Evolutionary conservation across 2,888 invertebrate species (phyloP).

Genomic region (Andrena bucephala): DNA sequence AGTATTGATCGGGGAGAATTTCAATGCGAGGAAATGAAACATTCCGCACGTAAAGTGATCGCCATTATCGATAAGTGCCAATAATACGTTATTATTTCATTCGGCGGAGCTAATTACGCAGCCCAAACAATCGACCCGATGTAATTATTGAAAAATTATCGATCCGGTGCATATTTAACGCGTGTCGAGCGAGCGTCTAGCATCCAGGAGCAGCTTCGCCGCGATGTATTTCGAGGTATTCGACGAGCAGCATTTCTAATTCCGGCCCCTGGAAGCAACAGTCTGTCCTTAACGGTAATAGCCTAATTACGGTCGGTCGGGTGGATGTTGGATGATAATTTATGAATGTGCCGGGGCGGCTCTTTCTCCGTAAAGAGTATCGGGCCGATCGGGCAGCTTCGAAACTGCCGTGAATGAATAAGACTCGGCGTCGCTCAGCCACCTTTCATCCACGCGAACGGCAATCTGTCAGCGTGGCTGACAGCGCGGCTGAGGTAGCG

Average conservation of each 20-base stretch:
- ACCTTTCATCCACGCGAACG: slow-evolving; percentile 30
- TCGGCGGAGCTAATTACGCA: neutral
- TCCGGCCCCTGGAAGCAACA: slow-evolving; percentile 33
- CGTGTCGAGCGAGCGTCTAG: neutral
- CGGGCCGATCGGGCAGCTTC: neutral
- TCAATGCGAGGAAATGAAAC: slow-evolving; percentile 3
- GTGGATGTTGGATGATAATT: slow-evolving; percentile 40
- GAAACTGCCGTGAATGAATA: slow-evolving; percentile 20
- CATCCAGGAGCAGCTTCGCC: neutral
- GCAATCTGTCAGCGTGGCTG: slow-evolving; percentile 60
- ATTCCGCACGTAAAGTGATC: neutral
- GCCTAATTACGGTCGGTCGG: slow-evolving; percentile 31
- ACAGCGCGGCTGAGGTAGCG: slow-evolving; percentile 28
- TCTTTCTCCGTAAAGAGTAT: neutral
- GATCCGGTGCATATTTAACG: neutral
- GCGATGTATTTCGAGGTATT: neutral
- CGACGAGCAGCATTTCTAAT: neutral
- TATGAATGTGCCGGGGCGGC: neutral
- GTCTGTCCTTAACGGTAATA: slow-evolving; percentile 38
- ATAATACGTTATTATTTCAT: slow-evolving; percentile 14
- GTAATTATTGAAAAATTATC: slow-evolving; percentile 20
- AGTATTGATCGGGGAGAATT: neutral
- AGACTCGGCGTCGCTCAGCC: neutral
- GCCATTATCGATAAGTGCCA: neutral
- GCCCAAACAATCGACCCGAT: slow-evolving; percentile 2